Conservation (phyloP, 2,797 vertebrate genomes). For the Uromys caudimaculatus region DNA sequence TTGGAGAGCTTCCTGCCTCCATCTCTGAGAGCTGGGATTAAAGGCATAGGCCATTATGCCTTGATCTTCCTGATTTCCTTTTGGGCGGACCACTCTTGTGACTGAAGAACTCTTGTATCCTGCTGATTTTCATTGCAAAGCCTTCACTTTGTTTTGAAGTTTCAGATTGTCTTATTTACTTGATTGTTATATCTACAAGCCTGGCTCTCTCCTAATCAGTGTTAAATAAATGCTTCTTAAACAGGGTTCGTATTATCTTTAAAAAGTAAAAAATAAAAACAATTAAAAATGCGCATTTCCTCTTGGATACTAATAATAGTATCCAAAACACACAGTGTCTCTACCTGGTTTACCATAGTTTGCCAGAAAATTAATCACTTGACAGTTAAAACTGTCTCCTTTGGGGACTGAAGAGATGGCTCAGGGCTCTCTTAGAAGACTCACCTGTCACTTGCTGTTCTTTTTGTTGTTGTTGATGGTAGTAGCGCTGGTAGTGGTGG, state of each 20-base stretch:
- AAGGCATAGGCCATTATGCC: neutral
- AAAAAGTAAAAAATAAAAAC: neutral
- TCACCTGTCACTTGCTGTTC: neutral
- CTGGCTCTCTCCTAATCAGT: neutral
- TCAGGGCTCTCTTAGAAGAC: neutral
- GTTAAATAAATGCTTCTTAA: conserved; percentile 23
- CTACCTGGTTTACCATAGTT: neutral
- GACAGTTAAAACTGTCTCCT: neutral
- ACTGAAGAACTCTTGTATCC: neutral
- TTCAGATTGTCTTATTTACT: neutral
- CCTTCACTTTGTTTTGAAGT: neutral
- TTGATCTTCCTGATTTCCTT: neutral
- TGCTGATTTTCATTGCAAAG: neutral
- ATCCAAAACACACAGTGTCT: conserved; percentile 2
- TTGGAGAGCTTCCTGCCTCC: neutral
- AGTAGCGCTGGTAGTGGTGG: neutral
- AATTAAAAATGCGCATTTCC: neutral
- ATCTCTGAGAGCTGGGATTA: neutral
- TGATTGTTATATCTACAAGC: neutral
- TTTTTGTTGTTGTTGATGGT: neutral
- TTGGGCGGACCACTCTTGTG: neutral
- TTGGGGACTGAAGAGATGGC: neutral
- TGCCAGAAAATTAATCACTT: neutral
- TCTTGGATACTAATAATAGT: neutral
- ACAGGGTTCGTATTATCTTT: neutral